A percentile compares a stretch with the other conserved stretches of the same genome.
These are phyloP conservation scores for Eristalinus sepulchralis DNA, from an alignment of 2,888 invertebrate genomes.

Conservation along the genomic window DNA sequence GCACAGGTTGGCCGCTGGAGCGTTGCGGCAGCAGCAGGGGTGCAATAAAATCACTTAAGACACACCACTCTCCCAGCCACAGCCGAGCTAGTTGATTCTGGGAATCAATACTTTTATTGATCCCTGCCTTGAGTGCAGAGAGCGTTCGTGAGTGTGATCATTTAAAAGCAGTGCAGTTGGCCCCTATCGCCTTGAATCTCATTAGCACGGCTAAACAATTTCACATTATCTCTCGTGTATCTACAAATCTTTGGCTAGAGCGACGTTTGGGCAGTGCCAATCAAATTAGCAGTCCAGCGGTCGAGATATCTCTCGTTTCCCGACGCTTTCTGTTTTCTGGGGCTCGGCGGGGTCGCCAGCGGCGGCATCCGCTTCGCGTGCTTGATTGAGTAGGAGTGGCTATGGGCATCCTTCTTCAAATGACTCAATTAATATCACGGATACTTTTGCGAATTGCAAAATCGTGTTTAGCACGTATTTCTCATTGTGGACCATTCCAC, in stretches of 20 bases:
- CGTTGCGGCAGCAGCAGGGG: slow-evolving; percentile 6
- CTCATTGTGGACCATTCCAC: not conserved
- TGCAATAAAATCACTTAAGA: slow-evolving; percentile 55
- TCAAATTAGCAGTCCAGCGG: slow-evolving; percentile 25
- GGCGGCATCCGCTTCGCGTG: not conserved
- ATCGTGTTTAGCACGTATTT: slow-evolving; percentile 43
- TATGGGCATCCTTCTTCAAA: slow-evolving; percentile 38
- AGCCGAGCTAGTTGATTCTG: not conserved
- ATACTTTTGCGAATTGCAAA: slow-evolving; percentile 16
- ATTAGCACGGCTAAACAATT: slow-evolving; percentile 51
- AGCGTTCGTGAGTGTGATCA: not conserved
- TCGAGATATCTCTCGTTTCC: not conserved
- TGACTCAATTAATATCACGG: slow-evolving; percentile 54
- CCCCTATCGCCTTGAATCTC: slow-evolving; percentile 20
- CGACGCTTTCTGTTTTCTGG: not conserved
- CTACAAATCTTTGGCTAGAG: slow-evolving; percentile 41
- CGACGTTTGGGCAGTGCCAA: slow-evolving; percentile 39
- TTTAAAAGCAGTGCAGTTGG: slow-evolving; percentile 8
- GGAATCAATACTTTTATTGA: slow-evolving; percentile 28
- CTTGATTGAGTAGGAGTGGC: slow-evolving; percentile 57
- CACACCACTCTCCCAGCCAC: not conserved
- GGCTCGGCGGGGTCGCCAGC: not conserved
- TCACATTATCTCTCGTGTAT: slow-evolving; percentile 37
- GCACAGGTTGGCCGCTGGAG: not conserved
- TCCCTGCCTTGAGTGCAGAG: not conserved